Conservation (phyloP, 2,113 vertebrate genomes). For the Ellobius talpinus region DNA sequence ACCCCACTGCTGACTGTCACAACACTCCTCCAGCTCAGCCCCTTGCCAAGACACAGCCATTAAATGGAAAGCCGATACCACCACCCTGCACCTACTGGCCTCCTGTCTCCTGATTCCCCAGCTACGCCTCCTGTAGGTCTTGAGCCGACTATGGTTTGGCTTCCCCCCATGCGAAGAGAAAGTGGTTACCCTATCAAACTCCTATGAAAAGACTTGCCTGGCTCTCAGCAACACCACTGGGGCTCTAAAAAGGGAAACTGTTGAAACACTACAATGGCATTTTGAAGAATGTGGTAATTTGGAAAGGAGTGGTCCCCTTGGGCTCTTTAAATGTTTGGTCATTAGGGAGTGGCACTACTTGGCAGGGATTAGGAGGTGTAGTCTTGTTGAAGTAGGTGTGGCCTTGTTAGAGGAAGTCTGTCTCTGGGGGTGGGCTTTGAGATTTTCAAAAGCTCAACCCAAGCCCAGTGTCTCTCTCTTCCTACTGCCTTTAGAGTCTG, state of each 20-base stretch:
- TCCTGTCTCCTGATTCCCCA: slow-evolving; percentile 87
- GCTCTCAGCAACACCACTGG: slow-evolving; percentile 94
- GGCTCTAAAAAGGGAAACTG: slow-evolving; percentile 93
- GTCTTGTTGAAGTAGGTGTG: not conserved
- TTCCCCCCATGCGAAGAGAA: slow-evolving; percentile 86
- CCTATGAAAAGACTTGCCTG: slow-evolving; percentile 93
- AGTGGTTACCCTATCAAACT: slow-evolving; percentile 95
- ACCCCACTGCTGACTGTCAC: not conserved
- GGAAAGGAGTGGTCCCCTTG: too few species aligned
- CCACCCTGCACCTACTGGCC: slow-evolving; percentile 91
- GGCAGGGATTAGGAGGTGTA: too few species aligned
- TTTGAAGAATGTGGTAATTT: slow-evolving; percentile 89
- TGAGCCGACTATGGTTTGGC: slow-evolving; percentile 87
- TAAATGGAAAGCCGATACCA: slow-evolving; percentile 94
- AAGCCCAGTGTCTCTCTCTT: slow-evolving; percentile 87
- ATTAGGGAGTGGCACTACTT: not conserved
- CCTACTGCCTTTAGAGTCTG: slow-evolving; percentile 89
- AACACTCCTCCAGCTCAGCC: not conserved
- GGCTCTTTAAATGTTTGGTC: not conserved
- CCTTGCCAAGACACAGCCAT: slow-evolving; percentile 92
- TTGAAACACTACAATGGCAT: slow-evolving; percentile 94
- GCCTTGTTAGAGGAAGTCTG: not conserved
- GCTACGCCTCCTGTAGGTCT: slow-evolving; percentile 81
- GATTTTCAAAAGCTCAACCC: not conserved
- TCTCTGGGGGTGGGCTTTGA: not conserved